Conservation (phyloP, 2,888 invertebrate genomes). For the Cosmia pyralina region DNA sequence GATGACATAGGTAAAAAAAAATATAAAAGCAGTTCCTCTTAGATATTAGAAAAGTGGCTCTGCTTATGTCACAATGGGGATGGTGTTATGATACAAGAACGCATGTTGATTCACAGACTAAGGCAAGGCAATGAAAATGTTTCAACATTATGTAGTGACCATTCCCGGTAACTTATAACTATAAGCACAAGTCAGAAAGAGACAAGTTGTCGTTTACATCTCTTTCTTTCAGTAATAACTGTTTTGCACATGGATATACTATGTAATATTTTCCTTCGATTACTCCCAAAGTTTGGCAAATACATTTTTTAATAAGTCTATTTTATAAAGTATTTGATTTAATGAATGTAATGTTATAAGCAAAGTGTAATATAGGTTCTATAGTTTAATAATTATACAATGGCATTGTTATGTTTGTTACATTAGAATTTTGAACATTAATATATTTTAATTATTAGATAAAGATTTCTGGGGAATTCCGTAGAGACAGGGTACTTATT, state of each 20-base stretch:
- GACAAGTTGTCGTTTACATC: not conserved
- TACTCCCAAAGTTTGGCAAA: not conserved
- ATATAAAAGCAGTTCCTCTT: conserved; percentile 35
- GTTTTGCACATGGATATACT: not conserved
- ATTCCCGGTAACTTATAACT: not conserved
- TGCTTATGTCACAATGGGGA: not conserved
- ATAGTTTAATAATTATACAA: conserved; percentile 48
- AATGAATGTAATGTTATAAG: not conserved
- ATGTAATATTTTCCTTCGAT: not conserved
- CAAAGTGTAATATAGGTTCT: conserved; percentile 55
- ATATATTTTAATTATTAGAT: conserved; percentile 60
- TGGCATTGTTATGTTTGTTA: conserved; percentile 66
- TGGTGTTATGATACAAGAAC: conserved; percentile 1
- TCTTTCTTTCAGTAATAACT: not conserved
- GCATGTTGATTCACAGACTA: not conserved
- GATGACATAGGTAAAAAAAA: conserved; percentile 4
- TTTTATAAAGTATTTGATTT: not conserved
- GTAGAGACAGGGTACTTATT: conserved; percentile 84
- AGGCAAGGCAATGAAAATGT: not conserved
- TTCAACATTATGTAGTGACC: not conserved
- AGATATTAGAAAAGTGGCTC: conserved; percentile 17
- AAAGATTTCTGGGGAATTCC: conserved; percentile 73
- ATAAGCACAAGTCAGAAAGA: not conserved
- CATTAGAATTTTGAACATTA: conserved; percentile 66
- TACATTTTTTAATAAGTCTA: not conserved